Conservation (phyloP, 2,888 invertebrate species). For the Caradrina kadenii region DNA sequence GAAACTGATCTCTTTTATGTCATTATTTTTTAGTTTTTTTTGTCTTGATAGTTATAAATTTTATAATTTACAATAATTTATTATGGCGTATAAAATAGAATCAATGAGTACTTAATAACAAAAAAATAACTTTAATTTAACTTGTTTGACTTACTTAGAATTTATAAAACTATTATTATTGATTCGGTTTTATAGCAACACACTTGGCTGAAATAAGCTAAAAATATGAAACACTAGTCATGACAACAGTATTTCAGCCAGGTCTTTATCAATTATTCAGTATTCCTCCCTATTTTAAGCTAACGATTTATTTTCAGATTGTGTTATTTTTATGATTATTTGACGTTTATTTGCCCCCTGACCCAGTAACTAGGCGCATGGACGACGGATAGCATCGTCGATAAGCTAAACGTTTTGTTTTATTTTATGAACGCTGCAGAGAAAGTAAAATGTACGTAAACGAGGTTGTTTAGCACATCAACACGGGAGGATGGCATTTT, state of each 20-base stretch:
- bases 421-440: conserved; percentile 82
- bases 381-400: conserved; percentile 66
- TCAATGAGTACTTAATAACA: neutral
- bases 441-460: conserved; percentile 88
- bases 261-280: neutral
- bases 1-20: neutral
- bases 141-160: no score
- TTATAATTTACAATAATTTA: conserved; percentile 1
- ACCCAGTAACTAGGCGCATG: conserved; percentile 75
- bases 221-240: no score
- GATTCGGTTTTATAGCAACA: conserved; percentile 3
- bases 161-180: neutral
- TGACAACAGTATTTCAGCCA: conserved; percentile 13
- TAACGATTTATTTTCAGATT: conserved; percentile 79
- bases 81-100: neutral
- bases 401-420: conserved; percentile 70
- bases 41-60: neutral
- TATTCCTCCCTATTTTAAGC: conserved; percentile 54
- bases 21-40: neutral
- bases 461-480: conserved; percentile 42
- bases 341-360: conserved; percentile 65
- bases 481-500: conserved; percentile 77
- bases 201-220: conserved; percentile 14
- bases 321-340: conserved; percentile 69
- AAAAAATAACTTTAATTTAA: neutral